Evolutionary conservation across 2,888 invertebrate species (phyloP), one percentile per base, ranked within the genome.

Genomic region (Heliconius cydno): DNA sequence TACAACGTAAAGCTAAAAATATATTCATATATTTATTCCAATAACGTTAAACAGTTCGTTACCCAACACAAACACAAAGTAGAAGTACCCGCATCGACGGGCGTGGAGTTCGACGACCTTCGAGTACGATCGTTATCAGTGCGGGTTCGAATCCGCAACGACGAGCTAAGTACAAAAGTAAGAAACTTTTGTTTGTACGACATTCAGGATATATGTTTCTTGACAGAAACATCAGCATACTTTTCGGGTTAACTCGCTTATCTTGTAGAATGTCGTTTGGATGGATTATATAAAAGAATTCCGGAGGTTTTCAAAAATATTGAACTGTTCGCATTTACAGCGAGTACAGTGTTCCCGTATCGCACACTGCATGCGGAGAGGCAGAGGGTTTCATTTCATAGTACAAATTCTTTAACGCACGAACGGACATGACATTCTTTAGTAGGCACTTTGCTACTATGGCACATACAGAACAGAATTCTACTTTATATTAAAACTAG

Each of bases 41-140:
- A 38, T n/a, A 41, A 38, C 22, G 34, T n/a, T 38, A n/a, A 68
- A 38, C 10, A 3, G 7, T 28, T 0, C 22, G 7, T 22, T 65
- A 10, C 19, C 5, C 65, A 65, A 63, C 34, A 34, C 52, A 34
- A 52, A 25, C 19, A 66, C 65, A 52, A 78, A 72, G 57, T 73
- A 78, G 41, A 34, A n/a, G 52, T 22, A 46, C 79, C 79, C 79
- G 79, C 79, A 80, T 79, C 28, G 57, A 60, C 68, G 60, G 52
- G 41, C 28, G 22, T 22, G 22, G 7, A 68, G 77, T 77, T 73
- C 79, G 28, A 68, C 52, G 73, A 30, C 77, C 77, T 73, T 38
- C 28, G 13, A 52, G 28, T 38, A 63, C 46, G 79, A 77, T 63
- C 73, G 67, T 77, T 74, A 77, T 52, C 77, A 77, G 57, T 22